Base-by-base conservation (phyloP, 1,140 invertebrate genomes). In the Ptiloglossa arizonensis region DNA sequence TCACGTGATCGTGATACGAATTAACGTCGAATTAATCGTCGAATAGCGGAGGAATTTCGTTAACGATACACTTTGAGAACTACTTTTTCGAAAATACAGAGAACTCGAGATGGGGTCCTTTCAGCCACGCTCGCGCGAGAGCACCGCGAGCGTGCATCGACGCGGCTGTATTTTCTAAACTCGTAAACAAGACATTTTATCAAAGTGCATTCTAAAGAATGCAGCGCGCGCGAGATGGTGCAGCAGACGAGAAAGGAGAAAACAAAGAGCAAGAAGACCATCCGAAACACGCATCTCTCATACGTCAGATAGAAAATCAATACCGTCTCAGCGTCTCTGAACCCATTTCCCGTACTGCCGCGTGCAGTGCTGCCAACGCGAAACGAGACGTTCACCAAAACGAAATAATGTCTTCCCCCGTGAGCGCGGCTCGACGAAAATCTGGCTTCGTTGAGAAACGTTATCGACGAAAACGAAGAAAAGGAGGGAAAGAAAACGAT, bases 251-350 rank as follows among this genome's bases (percentile, higher is more conserved):
- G 83, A 83, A 67, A 67, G 75, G 70, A 71, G 74, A 85, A 89
- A 88, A 87, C 82, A 83, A 85, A 85, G 76, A 86, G 80, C 71
- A 79, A 85, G 77, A 79, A 79, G 83, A 79, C 84, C 83, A 90
- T 87, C 87, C 88, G 89, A 89, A 90, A 90, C 89, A 90, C 86
- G 90, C 90, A 90, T 90, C 87, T 89, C 87, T 89, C 87, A 89
- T 88, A 90, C 89, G 86, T 89, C 87, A 87, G 87, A 90, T 91
- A 90, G 89, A 90, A 91, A 90, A 91, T 91, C 90, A 91, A 91
- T 91, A 91, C 87, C 88, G 86, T 88, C 86, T 88, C 87, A 89
- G 83, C 86, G 84, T 79, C 73, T 88, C 85, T 88, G 87, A 90
- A 82, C 87, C 88, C 87, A 89, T 89, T 90, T 90, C 88, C 88